Percentiles rank a stretch among this genome's conserved stretches.
phyloP scores from a whole-genome alignment of 2,797 vertebrate genomes.

The Pseudochirops cupreus region DNA sequence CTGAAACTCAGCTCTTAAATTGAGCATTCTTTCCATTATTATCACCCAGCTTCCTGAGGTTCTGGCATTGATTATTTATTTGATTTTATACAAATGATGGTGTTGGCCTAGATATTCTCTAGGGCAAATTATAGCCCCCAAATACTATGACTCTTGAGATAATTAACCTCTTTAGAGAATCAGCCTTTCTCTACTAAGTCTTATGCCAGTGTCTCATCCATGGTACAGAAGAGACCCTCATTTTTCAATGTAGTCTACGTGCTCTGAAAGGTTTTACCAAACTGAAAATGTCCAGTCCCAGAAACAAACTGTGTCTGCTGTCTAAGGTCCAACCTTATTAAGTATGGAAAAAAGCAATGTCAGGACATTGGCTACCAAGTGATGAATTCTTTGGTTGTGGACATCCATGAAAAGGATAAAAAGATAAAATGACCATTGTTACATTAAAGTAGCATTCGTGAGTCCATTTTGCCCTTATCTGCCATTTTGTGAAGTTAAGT shows the following conservation, averaged over 20 bases:
- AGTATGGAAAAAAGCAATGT: not conserved
- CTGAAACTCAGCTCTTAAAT: not conserved
- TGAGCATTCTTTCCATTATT: not conserved
- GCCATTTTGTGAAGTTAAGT: not conserved
- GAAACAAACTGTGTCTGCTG: not conserved
- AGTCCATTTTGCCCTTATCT: not conserved
- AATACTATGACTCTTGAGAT: not conserved
- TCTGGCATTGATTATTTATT: not conserved
- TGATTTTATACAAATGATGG: not conserved
- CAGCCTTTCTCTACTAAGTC: not conserved
- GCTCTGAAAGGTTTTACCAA: not conserved
- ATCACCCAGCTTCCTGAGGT: not conserved
- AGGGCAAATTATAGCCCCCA: not conserved
- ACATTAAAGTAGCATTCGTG: not conserved
- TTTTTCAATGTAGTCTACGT: too few species aligned
- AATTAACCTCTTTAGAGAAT: slow-evolving; percentile 19
- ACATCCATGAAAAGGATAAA: too few species aligned
- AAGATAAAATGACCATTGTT: not conserved
- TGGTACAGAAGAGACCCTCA: not conserved
- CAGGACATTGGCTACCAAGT: not conserved
- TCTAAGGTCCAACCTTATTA: not conserved
- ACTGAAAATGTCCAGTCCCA: not conserved
- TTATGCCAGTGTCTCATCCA: not conserved
- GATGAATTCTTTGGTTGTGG: not conserved
- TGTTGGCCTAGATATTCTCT: not conserved